Conservation (phyloP, 2,888 invertebrate species). For the Patella pellucida region DNA sequence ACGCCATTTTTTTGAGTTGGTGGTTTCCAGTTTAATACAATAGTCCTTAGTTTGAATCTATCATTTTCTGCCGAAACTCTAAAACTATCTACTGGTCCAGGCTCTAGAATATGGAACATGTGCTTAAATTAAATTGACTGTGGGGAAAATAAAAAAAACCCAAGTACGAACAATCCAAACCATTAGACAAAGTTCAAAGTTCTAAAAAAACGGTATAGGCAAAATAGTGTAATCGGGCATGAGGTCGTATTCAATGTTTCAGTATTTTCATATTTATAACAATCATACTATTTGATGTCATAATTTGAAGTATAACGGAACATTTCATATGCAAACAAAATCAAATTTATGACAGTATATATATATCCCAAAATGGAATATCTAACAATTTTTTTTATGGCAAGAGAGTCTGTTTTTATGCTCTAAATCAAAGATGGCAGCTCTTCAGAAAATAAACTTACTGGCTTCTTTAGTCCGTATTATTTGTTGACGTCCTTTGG, state of each 20-base stretch:
- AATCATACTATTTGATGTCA: neutral
- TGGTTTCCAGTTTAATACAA: neutral
- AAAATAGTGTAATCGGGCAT: no score
- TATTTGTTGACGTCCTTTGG: neutral
- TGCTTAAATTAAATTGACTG: neutral
- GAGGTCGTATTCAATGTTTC: neutral
- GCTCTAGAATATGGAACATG: neutral
- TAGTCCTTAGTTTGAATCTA: neutral
- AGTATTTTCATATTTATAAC: neutral
- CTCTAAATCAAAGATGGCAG: no score
- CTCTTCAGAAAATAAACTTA: neutral
- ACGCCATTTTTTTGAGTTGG: neutral
- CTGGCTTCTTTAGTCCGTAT: neutral
- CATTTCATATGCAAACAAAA: no score
- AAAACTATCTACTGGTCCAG: neutral
- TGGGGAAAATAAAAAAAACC: neutral
- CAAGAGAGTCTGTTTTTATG: no score
- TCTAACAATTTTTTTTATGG: no score
- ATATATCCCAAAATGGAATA: no score
- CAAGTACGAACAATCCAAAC: no score
- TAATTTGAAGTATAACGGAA: no score
- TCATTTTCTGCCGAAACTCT: neutral
- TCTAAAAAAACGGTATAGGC: no score
- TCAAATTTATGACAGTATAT: no score
- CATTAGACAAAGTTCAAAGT: no score